Evolutionary conservation across 2,888 invertebrate species (phyloP).

Genomic region (Eristalinus sepulchralis): DNA sequence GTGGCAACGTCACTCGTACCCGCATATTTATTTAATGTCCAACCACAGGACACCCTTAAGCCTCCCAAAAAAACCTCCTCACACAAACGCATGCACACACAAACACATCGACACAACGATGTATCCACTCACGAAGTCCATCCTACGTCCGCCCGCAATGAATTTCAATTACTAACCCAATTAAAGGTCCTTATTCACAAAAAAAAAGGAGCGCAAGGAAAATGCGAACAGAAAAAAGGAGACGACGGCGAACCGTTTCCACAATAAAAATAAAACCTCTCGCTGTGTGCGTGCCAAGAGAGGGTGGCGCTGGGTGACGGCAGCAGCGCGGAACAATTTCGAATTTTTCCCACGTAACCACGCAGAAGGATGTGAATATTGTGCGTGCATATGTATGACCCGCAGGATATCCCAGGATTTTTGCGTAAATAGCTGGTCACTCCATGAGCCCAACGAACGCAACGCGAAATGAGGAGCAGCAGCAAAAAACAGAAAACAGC

Average conservation of each 20-base stretch:
- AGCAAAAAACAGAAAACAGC: conserved; percentile 1
- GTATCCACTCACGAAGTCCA: conserved; percentile 37
- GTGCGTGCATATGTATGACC: conserved; percentile 59
- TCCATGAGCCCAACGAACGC: conserved; percentile 2
- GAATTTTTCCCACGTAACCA: conserved; percentile 70
- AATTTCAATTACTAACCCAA: conserved; percentile 79
- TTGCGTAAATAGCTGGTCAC: conserved; percentile 69
- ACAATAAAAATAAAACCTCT: conserved; percentile 40
- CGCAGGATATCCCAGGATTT: conserved; percentile 64
- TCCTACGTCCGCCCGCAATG: conserved; percentile 73
- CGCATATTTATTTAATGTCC: conserved; percentile 71
- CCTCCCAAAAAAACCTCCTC: conserved; percentile 3
- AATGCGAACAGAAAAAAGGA: conserved; percentile 16
- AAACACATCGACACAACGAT: conserved; percentile 30
- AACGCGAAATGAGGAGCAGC: conserved; percentile 5
- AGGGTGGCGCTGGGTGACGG: neutral
- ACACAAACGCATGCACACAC: conserved; percentile 7
- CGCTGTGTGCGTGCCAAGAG: conserved; percentile 57
- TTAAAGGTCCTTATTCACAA: conserved; percentile 74
- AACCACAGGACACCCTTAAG: conserved; percentile 68
- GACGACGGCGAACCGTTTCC: conserved; percentile 8
- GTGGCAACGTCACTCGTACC: conserved; percentile 47
- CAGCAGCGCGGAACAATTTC: conserved; percentile 44
- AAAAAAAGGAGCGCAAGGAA: conserved; percentile 39
- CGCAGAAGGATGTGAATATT: conserved; percentile 64